Base-by-base conservation (phyloP, 2,797 vertebrate species). In the Falco peregrinus region DNA sequence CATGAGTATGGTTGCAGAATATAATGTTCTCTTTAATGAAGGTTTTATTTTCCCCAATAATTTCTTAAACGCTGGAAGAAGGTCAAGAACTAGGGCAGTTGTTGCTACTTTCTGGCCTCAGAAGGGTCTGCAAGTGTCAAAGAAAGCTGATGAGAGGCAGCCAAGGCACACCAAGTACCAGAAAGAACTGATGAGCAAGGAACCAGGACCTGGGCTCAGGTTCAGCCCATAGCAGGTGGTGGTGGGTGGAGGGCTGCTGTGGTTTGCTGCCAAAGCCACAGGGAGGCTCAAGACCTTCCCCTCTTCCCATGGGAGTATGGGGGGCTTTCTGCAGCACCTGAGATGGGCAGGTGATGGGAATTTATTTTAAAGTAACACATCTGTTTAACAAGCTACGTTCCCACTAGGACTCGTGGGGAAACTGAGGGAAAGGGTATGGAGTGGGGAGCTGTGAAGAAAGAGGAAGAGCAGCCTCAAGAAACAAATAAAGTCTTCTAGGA, bases 311-410 rank as follows among this genome's bases (percentile, higher is more conserved):
- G 6, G 16, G 11, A 86, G 75, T 5, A 26, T 3, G 4, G 33
- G 8, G 2, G 71, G n/a, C 14, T 50, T 87, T 54, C 68, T 76
- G 24, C 35, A 83, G 19, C 25, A 63, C 33, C 61, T 10, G 10
- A 50, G 12, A 71, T 13, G 7, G 51, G 10, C 19, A 60, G 17
- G n/a, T 29, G n/a, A 67, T 41, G 4, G 31, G 53, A 70, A 65
- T n/a, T 80, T 57, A 53, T n/a, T 53, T 81, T 48, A 65, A 84
- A 79, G 73, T 13, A 56, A 17, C 33, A 67, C 9, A 67, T 8
- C 3, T 19, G 4, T 33, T 86, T 22, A 86, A 75, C 18, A 81
- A 64, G n/a, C 5, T 8, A 12, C 0, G 0, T 16, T 64, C n/a
- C 16, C 25, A 31, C n/a, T 21, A 60, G 50, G 54, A 18, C 15